Conservation (phyloP, 2,888 invertebrate genomes). For the Cynaeus angustus region DNA sequence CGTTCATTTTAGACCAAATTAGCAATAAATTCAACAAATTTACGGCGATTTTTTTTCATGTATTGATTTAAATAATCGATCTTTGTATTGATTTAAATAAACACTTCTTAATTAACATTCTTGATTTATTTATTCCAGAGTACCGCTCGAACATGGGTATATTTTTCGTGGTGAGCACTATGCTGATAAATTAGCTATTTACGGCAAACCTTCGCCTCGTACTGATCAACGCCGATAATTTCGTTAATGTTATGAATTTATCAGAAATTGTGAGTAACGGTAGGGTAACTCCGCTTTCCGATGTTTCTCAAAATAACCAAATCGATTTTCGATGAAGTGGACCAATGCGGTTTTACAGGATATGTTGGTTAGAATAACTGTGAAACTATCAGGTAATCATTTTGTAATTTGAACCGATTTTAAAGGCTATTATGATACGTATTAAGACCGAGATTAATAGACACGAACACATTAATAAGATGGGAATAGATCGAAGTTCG, state of each 20-base stretch:
- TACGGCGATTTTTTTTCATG: no score
- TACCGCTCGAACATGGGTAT: no score
- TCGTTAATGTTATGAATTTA: slow-evolving; percentile 4
- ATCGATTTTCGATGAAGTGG: slow-evolving; percentile 8
- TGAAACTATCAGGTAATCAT: slow-evolving; percentile 7
- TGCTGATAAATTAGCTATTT: background rate
- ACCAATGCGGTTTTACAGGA: slow-evolving; percentile 19
- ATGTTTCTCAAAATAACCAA: slow-evolving; percentile 7
- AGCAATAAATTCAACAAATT: no score
- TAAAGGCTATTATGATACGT: slow-evolving; percentile 6
- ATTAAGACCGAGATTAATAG: slow-evolving; percentile 22
- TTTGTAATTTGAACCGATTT: slow-evolving; percentile 7
- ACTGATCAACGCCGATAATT: background rate
- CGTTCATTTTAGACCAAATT: no score
- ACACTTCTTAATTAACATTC: no score
- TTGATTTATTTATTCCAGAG: no score
- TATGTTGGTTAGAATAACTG: slow-evolving; percentile 23
- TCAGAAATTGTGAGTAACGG: slow-evolving; percentile 14
- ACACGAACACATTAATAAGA: slow-evolving; percentile 16
- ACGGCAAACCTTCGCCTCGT: background rate
- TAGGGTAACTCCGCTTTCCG: background rate
- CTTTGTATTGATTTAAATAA: no score
- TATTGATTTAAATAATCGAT: no score
- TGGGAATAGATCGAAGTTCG: slow-evolving; percentile 24
- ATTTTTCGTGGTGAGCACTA: no score